Percentiles rank a stretch among this genome's conserved stretches.
Evolutionary conservation across 1,140 invertebrate genomes (phyloP).

Genomic region (Drosophila obscura): DNA sequence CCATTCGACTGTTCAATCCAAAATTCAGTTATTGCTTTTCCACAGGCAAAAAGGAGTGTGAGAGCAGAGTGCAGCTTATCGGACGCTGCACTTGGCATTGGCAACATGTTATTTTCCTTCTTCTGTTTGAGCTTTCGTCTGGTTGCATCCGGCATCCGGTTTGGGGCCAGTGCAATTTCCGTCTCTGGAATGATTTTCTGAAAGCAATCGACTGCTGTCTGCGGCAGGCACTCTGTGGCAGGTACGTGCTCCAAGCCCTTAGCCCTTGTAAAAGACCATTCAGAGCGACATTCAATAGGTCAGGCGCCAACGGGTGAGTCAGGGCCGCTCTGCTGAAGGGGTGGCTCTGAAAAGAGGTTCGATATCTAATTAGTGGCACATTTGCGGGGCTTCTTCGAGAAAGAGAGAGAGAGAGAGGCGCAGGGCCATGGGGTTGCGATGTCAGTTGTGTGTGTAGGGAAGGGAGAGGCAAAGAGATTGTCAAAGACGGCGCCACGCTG

Average conservation of each 20-base stretch:
- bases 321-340: slow-evolving; percentile 25
- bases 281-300: slow-evolving; percentile 39
- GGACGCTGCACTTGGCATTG: slow-evolving; percentile 52
- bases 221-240: too few relatives aligned
- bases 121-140: slow-evolving; percentile 24
- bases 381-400: slow-evolving; percentile 25
- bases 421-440: not conserved
- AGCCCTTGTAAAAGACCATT: slow-evolving; percentile 13
- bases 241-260: too few relatives aligned
- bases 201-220: too few relatives aligned
- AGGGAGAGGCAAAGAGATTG: too few relatives aligned
- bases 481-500: too few relatives aligned
- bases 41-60: not conserved
- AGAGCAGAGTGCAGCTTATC: slow-evolving; percentile 28
- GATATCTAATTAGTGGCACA: slow-evolving; percentile 54
- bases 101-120: slow-evolving; percentile 35
- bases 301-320: slow-evolving; percentile 29
- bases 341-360: slow-evolving; percentile 19
- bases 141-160: slow-evolving; percentile 52
- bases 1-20: slow-evolving; percentile 23
- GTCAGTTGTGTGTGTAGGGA: not conserved
- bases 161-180: slow-evolving; percentile 33
- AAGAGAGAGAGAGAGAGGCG: not conserved
- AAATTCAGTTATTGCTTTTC: slow-evolving; percentile 30
- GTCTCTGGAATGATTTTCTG: slow-evolving; percentile 18